Conservation (phyloP, 2,797 vertebrate species). For the Ciconia nigra region DNA sequence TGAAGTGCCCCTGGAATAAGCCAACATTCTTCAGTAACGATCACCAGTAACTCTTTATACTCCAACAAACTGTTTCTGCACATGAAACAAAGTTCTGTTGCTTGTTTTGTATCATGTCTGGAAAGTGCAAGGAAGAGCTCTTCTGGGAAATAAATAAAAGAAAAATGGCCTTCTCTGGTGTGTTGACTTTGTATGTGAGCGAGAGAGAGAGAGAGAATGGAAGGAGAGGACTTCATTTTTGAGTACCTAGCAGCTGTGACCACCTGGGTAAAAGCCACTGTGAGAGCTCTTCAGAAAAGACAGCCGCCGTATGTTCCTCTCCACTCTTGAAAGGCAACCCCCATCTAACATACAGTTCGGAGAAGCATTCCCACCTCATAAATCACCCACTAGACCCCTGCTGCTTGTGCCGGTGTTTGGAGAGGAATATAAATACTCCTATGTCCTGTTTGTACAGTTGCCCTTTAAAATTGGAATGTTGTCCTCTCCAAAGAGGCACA, state of each 20-base stretch:
- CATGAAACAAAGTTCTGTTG: constrained; percentile 70
- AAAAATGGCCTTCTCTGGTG: constrained; percentile 42
- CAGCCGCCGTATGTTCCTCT: not conserved
- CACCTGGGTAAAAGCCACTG: constrained; percentile 12
- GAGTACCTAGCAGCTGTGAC: constrained; percentile 26
- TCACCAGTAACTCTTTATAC: constrained; percentile 66
- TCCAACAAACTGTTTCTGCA: constrained; percentile 69
- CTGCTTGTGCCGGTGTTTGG: constrained; percentile 10
- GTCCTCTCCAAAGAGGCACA: not conserved
- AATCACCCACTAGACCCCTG: not conserved
- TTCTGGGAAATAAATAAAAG: constrained; percentile 75
- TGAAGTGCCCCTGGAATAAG: constrained; percentile 69
- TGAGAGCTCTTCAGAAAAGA: not conserved
- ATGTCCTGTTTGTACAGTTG: constrained; percentile 5
- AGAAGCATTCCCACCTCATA: constrained; percentile 19
- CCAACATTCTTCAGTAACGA: constrained; percentile 55
- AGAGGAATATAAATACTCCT: not conserved
- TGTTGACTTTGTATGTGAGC: constrained; percentile 20
- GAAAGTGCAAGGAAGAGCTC: constrained; percentile 67
- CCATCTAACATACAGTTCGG: not conserved
- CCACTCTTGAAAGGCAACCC: not conserved
- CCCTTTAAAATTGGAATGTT: not conserved
- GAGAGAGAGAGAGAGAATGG: not conserved
- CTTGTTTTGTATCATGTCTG: constrained; percentile 79
- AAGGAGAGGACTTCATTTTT: not conserved